Percentiles rank a stretch among this genome's conserved stretches.
Evolutionary conservation across 2,888 invertebrate species (phyloP).

Genomic region (Seira musarum): DNA sequence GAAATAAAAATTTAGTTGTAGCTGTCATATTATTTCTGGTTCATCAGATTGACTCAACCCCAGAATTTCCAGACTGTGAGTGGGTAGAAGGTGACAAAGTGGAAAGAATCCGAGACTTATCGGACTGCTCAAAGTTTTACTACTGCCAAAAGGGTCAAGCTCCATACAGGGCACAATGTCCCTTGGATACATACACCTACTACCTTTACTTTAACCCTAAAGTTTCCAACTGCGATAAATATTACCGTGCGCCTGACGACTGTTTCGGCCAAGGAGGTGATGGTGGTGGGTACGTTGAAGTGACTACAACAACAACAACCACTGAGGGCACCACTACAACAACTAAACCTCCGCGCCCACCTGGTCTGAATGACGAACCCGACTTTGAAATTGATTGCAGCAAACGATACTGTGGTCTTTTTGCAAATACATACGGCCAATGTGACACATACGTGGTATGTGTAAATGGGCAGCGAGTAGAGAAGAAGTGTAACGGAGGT

Average conservation of each 20-base stretch:
- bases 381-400: conserved; percentile 68
- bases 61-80: conserved; percentile 30
- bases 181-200: background rate
- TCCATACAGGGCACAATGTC: conserved; percentile 20
- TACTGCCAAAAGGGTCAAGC: conserved; percentile 15
- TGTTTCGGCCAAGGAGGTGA: conserved; percentile 25
- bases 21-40: too few species aligned
- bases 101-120: conserved; percentile 19
- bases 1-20: too few species aligned
- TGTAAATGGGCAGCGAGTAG: conserved; percentile 23
- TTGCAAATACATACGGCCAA: conserved; percentile 55
- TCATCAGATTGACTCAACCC: too few species aligned
- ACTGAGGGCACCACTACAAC: background rate
- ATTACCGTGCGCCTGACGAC: conserved; percentile 1
- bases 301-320: conserved; percentile 12
- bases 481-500: conserved; percentile 61
- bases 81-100: conserved; percentile 32
- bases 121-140: conserved; percentile 27
- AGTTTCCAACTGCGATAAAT: conserved; percentile 18
- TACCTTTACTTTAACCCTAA: conserved; percentile 31
- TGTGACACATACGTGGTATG: conserved; percentile 56
- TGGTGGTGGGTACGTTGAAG: background rate
- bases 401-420: conserved; percentile 51
- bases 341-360: conserved; percentile 33
- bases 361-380: conserved; percentile 19